Evolutionary conservation across 2,113 vertebrate genomes (phyloP).

Genomic region (Malurus melanocephalus): DNA sequence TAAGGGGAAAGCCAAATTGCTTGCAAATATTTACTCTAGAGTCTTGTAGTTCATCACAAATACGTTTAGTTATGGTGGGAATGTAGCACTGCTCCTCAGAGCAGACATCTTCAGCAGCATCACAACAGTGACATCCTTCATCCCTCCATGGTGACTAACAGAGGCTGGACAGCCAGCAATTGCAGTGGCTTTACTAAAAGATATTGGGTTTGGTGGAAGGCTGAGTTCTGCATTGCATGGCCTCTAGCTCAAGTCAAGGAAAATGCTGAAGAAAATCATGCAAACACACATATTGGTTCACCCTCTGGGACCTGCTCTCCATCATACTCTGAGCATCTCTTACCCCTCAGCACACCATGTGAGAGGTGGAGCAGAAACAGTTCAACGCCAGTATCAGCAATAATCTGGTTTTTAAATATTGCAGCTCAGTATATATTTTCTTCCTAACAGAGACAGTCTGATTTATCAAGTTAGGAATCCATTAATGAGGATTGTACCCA

Average conservation of each 20-base stretch:
- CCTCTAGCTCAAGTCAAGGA: not conserved
- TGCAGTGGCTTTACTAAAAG: not conserved
- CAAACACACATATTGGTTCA: not conserved
- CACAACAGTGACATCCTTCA: not conserved
- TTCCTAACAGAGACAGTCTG: not conserved
- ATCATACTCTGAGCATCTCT: not conserved
- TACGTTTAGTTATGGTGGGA: not conserved
- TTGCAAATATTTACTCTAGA: not conserved
- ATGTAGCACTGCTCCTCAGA: fast-evolving
- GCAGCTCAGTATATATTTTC: not conserved
- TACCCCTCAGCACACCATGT: not conserved
- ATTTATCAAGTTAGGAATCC: not conserved
- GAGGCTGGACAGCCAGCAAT: not conserved
- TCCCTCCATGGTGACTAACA: not conserved
- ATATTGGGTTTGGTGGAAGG: not conserved
- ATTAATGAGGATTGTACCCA: not conserved
- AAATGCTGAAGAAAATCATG: not conserved
- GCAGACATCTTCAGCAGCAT: not conserved
- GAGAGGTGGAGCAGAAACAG: not conserved
- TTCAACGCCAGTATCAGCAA: not conserved
- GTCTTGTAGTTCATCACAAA: not conserved
- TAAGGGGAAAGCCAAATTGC: not conserved
- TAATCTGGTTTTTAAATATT: not conserved
- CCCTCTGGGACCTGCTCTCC: not conserved
- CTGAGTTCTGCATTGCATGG: not conserved